A percentile compares a stretch with the other conserved stretches of the same genome.
phyloP scores from a whole-genome alignment of 2,888 invertebrate species.

The Electrophaes corylata region DNA sequence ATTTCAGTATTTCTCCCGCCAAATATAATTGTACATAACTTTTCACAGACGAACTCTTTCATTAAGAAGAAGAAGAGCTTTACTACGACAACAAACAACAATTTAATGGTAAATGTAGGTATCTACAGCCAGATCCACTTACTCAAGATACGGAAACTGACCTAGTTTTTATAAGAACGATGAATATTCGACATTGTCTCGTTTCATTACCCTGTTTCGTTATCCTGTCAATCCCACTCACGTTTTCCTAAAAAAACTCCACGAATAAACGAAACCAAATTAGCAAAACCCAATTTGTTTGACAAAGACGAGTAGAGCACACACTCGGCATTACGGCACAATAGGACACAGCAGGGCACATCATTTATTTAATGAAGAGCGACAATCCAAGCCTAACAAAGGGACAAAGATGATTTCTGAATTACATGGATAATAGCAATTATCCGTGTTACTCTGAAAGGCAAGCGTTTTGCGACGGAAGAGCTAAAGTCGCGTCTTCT shows the following conservation, averaged over 20 bases:
- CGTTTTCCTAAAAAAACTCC: constrained; percentile 19
- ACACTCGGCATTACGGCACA: constrained; percentile 31
- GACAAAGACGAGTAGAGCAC: constrained; percentile 27
- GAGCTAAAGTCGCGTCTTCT: not conserved
- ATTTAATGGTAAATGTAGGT: too few species aligned
- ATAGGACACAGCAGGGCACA: constrained; percentile 26
- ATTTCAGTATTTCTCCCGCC: too few species aligned
- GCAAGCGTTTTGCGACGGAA: constrained; percentile 1
- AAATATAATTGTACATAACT: too few species aligned
- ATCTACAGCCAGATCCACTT: not conserved
- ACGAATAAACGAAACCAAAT: constrained; percentile 24
- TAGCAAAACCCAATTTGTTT: constrained; percentile 30
- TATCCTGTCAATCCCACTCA: not conserved
- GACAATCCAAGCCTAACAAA: constrained; percentile 30
- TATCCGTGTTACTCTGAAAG: constrained; percentile 22
- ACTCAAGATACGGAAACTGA: not conserved
- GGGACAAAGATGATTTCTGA: constrained; percentile 24
- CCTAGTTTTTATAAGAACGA: not conserved
- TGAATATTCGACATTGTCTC: not conserved
- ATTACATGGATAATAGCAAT: not conserved
- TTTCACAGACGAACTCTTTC: too few species aligned
- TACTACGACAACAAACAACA: too few species aligned
- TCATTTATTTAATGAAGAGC: constrained; percentile 42
- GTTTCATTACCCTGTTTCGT: not conserved
- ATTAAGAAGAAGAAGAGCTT: too few species aligned